phyloP scores from a whole-genome alignment of 2,113 vertebrate genomes.

The Capra hircus region DNA sequence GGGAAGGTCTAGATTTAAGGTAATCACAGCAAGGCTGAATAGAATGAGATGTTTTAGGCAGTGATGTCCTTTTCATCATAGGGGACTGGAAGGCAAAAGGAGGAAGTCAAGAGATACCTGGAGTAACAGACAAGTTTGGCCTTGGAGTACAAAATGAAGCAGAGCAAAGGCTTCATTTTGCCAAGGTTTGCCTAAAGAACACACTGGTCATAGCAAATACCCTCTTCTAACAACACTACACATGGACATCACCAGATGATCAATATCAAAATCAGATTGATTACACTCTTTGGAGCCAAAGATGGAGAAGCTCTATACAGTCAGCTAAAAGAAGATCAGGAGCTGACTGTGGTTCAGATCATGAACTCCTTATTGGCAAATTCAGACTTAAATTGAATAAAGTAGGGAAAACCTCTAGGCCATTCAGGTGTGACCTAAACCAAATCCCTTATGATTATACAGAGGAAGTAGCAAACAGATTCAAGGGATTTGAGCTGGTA shows the following conservation, averaged over 20 bases:
- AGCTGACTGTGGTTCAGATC: background rate
- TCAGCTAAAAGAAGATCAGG: background rate
- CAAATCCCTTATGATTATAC: background rate
- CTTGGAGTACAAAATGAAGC: background rate
- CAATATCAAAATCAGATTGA: background rate
- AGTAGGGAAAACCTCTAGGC: background rate
- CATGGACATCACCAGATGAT: background rate
- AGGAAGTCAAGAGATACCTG: background rate
- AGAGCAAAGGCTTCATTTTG: background rate
- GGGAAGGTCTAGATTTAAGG: background rate
- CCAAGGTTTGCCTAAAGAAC: background rate
- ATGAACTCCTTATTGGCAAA: background rate
- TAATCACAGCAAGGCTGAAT: background rate
- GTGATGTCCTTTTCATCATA: background rate
- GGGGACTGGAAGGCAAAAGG: background rate
- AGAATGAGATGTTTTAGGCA: background rate
- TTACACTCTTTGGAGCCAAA: background rate
- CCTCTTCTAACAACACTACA: background rate
- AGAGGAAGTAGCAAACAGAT: background rate
- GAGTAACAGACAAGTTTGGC: background rate
- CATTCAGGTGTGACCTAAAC: background rate
- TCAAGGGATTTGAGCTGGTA: background rate
- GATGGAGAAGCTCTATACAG: background rate
- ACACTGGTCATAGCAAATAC: background rate
- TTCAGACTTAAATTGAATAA: background rate